A percentile compares a stretch with the other conserved stretches of the same genome.
phyloP scores from a whole-genome alignment of 2,113 vertebrate genomes.

The Lethenteron reissneri region DNA sequence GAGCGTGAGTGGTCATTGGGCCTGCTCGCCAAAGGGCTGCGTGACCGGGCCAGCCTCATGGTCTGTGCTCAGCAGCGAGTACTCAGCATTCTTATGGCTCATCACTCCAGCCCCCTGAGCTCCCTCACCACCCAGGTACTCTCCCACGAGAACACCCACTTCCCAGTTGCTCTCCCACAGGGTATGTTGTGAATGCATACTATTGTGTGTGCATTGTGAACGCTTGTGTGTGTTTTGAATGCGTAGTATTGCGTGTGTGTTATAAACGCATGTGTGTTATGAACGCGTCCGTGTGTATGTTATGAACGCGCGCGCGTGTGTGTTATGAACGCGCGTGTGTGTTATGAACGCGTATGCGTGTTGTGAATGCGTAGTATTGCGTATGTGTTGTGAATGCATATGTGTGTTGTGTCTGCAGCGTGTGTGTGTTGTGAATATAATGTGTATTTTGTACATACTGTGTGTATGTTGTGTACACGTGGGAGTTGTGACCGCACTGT shows the following conservation, averaged over 20 bases:
- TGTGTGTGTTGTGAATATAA: not conserved
- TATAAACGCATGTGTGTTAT: not conserved
- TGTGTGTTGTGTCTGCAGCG: not conserved
- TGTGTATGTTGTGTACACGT: not conserved
- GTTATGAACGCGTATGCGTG: too few relatives aligned
- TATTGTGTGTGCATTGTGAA: too few relatives aligned
- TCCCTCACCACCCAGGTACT: not conserved
- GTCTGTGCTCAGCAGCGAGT: not conserved
- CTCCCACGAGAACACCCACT: not conserved
- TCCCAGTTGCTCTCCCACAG: too few relatives aligned
- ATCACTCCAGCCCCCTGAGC: not conserved
- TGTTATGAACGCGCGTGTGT: too few relatives aligned
- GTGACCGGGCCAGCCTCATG: constrained; percentile 1
- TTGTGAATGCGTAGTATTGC: too few relatives aligned
- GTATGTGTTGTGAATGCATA: not conserved
- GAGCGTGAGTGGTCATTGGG: not conserved
- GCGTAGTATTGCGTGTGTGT: not conserved
- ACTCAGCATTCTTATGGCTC: not conserved
- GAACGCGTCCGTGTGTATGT: not conserved
- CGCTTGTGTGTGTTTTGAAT: too few relatives aligned
- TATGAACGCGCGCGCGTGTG: not conserved
- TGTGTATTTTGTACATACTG: not conserved
- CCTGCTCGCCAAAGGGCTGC: constrained; percentile 1
- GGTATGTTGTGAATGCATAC: too few relatives aligned
- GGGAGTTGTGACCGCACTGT: not conserved